A percentile compares a stretch with the other conserved stretches of the same genome.
Conservation (phyloP, 1,140 invertebrate species). For the Mya arenaria region DNA sequence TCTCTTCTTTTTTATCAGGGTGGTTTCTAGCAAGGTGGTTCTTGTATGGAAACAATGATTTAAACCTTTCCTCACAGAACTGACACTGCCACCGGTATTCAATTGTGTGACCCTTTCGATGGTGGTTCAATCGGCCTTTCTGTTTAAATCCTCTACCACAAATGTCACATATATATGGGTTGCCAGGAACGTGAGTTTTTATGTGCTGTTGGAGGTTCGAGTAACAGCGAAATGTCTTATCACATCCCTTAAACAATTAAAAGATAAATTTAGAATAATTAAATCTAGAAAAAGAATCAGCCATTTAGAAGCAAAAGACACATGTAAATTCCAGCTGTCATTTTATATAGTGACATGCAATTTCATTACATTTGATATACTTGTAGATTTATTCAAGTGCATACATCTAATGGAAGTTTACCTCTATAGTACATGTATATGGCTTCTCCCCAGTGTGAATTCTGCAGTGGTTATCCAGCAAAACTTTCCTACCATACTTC, state of each 20-base stretch:
- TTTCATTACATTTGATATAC: too few relatives aligned
- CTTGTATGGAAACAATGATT: slow-evolving; percentile 49
- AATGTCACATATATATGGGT: slow-evolving; percentile 97
- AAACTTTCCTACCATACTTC: slow-evolving; percentile 54
- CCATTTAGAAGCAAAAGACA: too few relatives aligned
- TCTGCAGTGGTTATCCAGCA: slow-evolving; percentile 77
- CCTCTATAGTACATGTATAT: slow-evolving; percentile 86
- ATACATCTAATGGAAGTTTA: not conserved
- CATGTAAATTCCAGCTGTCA: too few relatives aligned
- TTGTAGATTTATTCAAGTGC: too few relatives aligned
- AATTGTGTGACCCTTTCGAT: slow-evolving; percentile 39
- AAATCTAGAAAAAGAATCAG: too few relatives aligned
- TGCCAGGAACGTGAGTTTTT: slow-evolving; percentile 97
- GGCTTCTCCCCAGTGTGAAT: slow-evolving; percentile 93
- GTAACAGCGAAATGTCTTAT: slow-evolving; percentile 98
- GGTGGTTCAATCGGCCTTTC: slow-evolving; percentile 45
- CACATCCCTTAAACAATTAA: too few relatives aligned
- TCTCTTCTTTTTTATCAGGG: slow-evolving; percentile 36
- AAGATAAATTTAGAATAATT: too few relatives aligned
- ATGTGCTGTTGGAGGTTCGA: slow-evolving; percentile 98
- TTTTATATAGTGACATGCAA: too few relatives aligned
- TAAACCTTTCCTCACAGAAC: slow-evolving; percentile 48
- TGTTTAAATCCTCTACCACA: slow-evolving; percentile 81
- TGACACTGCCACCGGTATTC: slow-evolving; percentile 35
- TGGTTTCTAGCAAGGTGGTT: slow-evolving; percentile 45